Conservation (phyloP, 2,113 vertebrate species). For the Fulmarus glacialis region DNA sequence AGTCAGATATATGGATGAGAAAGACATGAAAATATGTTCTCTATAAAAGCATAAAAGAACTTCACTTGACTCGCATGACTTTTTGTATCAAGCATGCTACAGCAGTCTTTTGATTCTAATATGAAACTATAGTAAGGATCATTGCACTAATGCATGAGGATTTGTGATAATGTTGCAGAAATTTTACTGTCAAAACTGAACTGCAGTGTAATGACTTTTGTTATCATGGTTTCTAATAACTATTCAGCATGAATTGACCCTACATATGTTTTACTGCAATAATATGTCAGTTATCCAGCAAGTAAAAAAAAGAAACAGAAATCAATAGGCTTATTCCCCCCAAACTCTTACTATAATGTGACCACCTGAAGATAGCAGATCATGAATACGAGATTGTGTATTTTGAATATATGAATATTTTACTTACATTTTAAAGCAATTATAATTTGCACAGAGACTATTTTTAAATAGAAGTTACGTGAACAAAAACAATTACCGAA, state of each 20-base stretch:
- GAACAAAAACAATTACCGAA: neutral
- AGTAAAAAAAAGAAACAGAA: conserved; percentile 34
- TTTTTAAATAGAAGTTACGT: neutral
- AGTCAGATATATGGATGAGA: conserved; percentile 15
- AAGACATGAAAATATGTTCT: conserved; percentile 53
- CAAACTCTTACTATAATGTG: neutral
- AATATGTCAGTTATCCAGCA: conserved; percentile 70
- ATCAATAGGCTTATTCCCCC: neutral
- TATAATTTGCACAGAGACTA: neutral
- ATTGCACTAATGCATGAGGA: conserved; percentile 87
- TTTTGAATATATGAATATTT: neutral
- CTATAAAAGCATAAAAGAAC: conserved; percentile 68
- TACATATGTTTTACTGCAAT: conserved; percentile 80
- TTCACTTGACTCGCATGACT: conserved; percentile 71
- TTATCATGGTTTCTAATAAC: conserved; percentile 86
- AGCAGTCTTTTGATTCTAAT: conserved; percentile 80
- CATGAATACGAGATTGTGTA: neutral
- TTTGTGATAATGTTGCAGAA: conserved; percentile 89
- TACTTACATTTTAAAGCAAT: neutral
- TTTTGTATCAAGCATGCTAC: conserved; percentile 77
- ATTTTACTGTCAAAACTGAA: conserved; percentile 88
- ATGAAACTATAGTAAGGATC: conserved; percentile 83
- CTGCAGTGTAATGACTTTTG: conserved; percentile 85
- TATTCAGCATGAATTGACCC: conserved; percentile 83
- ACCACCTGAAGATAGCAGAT: neutral